These are phyloP conservation scores for Pagrus major DNA, from an alignment of 2,113 vertebrate species.

Conservation along the genomic window DNA sequence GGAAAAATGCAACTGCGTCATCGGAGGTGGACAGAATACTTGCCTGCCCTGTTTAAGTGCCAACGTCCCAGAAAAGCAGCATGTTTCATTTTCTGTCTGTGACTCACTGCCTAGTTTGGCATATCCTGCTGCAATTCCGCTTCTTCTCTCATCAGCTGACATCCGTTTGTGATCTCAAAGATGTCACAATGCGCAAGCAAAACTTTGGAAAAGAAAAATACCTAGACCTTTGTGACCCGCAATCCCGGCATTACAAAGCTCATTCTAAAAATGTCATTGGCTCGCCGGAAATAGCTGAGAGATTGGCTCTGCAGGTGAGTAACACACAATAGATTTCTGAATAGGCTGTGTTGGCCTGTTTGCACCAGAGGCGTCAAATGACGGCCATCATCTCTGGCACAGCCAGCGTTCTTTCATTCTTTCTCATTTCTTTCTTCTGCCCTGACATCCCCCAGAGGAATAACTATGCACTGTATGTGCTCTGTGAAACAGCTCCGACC, in stretches of 20 bases:
- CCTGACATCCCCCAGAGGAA: not conserved
- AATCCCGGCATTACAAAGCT: slow-evolving; percentile 28
- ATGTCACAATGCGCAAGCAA: slow-evolving; percentile 20
- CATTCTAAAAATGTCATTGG: slow-evolving; percentile 43
- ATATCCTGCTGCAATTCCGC: slow-evolving; percentile 4
- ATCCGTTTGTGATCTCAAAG: slow-evolving; percentile 28
- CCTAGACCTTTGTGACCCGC: slow-evolving; percentile 13
- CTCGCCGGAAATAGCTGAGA: slow-evolving; percentile 24
- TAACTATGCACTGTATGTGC: not conserved
- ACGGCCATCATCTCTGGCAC: slow-evolving; percentile 11
- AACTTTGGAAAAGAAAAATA: slow-evolving; percentile 35
- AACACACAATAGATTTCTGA: slow-evolving; percentile 38
- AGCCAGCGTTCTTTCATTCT: slow-evolving; percentile 6
- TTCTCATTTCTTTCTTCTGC: slow-evolving; percentile 3
- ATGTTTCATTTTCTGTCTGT: not conserved
- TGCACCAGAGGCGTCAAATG: slow-evolving; percentile 1
- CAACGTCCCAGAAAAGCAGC: slow-evolving; percentile 2
- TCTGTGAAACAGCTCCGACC: not conserved
- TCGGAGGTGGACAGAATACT: not conserved
- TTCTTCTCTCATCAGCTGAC: slow-evolving; percentile 25
- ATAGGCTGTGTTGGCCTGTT: slow-evolving; percentile 1
- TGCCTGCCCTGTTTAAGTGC: slow-evolving; percentile 22
- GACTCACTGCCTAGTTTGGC: slow-evolving; percentile 6
- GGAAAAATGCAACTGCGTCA: not conserved
- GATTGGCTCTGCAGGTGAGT: slow-evolving; percentile 39